These are phyloP conservation scores for Synergus umbraculus DNA, from an alignment of 2,888 invertebrate genomes.

Conservation along the genomic window DNA sequence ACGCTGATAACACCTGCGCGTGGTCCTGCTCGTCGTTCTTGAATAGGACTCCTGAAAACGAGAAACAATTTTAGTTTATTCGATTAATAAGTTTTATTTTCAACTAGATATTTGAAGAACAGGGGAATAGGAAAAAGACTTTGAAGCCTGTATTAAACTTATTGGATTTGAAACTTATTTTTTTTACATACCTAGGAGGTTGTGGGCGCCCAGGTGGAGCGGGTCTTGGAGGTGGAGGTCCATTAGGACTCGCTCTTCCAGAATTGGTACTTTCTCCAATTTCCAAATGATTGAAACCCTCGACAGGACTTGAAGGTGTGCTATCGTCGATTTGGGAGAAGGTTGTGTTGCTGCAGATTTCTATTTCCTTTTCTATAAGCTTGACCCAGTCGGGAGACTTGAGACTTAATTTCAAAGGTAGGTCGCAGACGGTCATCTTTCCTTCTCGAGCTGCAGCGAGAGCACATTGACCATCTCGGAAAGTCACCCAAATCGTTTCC, in stretches of 20 bases:
- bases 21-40: conserved; percentile 65
- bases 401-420: conserved; percentile 84
- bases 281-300: conserved; percentile 78
- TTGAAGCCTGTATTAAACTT: too few species aligned
- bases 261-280: conserved; percentile 80
- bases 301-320: conserved; percentile 70
- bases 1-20: conserved; percentile 74
- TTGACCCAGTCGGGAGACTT: conserved; percentile 93
- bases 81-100: neutral
- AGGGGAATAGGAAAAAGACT: neutral
- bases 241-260: conserved; percentile 78
- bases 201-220: conserved; percentile 77
- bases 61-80: neutral
- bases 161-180: neutral
- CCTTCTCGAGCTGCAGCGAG: conserved; percentile 83
- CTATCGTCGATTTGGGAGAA: conserved; percentile 83
- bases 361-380: conserved; percentile 89
- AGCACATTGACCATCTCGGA: conserved; percentile 93
- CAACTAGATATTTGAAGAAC: too few species aligned
- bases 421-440: conserved; percentile 82
- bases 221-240: conserved; percentile 79
- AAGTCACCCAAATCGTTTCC: conserved; percentile 94
- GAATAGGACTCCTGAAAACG: conserved; percentile 65
- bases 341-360: conserved; percentile 90
- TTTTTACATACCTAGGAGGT: conserved; percentile 58